phyloP scores from a whole-genome alignment of 2,888 invertebrate species.

The Hofmannophila pseudospretella region DNA sequence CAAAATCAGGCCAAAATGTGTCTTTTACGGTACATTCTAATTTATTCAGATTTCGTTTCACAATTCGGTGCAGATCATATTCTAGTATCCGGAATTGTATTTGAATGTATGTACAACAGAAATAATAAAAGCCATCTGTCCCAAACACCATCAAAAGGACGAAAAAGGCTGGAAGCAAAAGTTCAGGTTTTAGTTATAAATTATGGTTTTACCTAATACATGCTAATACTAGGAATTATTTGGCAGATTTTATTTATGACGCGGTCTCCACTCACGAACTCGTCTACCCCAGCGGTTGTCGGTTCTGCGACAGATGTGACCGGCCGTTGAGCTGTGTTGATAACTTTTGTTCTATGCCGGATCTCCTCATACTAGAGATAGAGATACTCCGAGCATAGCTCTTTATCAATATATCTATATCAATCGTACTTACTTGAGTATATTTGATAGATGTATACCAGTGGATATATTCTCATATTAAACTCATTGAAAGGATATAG shows the following conservation, averaged over 20 bases:
- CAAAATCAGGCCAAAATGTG: slow-evolving; percentile 18
- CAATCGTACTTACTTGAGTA: slow-evolving; percentile 27
- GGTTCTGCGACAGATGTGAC: too few species aligned
- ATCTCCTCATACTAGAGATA: too few species aligned
- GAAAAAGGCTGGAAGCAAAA: slow-evolving; percentile 19
- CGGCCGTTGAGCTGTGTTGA: too few species aligned
- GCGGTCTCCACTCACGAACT: too few species aligned
- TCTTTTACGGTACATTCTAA: slow-evolving; percentile 6
- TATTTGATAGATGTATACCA: slow-evolving; percentile 32
- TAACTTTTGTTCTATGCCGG: too few species aligned
- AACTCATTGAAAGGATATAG: slow-evolving; percentile 42
- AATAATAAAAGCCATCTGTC: slow-evolving; percentile 38
- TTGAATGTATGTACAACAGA: slow-evolving; percentile 39
- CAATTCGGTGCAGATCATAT: slow-evolving; percentile 28
- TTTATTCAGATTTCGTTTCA: slow-evolving; percentile 10
- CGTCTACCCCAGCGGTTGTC: too few species aligned
- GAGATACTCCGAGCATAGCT: too few species aligned
- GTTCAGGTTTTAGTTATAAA: too few species aligned
- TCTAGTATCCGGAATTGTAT: slow-evolving; percentile 36
- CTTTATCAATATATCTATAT: too few species aligned
- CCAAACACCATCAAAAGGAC: slow-evolving; percentile 31
- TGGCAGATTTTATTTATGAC: too few species aligned
- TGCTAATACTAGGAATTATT: too few species aligned
- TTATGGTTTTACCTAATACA: too few species aligned
- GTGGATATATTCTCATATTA: slow-evolving; percentile 28